Conservation (phyloP, 2,888 invertebrate genomes). For the Cryptocephalus moraei region DNA sequence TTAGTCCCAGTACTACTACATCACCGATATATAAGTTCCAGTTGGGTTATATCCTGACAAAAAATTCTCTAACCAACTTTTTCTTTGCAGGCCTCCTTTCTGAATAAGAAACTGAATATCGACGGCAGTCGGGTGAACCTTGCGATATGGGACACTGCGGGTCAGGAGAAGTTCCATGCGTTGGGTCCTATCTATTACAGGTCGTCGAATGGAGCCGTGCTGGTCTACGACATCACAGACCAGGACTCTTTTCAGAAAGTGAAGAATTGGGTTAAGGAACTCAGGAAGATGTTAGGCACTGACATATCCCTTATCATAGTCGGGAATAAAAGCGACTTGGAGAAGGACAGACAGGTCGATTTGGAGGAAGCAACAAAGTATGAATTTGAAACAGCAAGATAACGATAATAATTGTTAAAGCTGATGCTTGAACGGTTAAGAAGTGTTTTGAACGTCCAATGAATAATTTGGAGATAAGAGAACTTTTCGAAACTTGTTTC, state of each 20-base stretch:
- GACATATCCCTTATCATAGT: conserved; percentile 88
- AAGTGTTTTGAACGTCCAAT: too few species aligned
- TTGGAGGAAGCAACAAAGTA: conserved; percentile 80
- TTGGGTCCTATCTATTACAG: conserved; percentile 96
- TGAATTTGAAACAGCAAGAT: conserved; percentile 22
- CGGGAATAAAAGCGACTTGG: conserved; percentile 95
- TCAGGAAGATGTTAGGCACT: conserved; percentile 89
- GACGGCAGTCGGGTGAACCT: conserved; percentile 82
- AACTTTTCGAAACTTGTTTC: too few species aligned
- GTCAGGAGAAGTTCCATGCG: conserved; percentile 94
- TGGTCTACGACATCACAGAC: conserved; percentile 91
- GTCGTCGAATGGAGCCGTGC: conserved; percentile 92
- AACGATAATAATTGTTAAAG: too few species aligned
- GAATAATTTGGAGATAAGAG: too few species aligned
- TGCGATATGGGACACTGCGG: conserved; percentile 97
- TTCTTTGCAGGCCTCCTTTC: conserved; percentile 78
- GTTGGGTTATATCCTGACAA: too few species aligned
- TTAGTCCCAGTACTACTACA: background rate
- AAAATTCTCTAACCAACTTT: background rate
- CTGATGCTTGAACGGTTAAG: too few species aligned
- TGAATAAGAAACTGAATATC: conserved; percentile 87
- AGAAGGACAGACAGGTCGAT: conserved; percentile 78
- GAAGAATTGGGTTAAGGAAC: conserved; percentile 96
- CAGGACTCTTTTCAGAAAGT: conserved; percentile 94
- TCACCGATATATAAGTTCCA: background rate